Base-by-base conservation (phyloP, 2,888 invertebrate species). In the Cheilosia soror region DNA sequence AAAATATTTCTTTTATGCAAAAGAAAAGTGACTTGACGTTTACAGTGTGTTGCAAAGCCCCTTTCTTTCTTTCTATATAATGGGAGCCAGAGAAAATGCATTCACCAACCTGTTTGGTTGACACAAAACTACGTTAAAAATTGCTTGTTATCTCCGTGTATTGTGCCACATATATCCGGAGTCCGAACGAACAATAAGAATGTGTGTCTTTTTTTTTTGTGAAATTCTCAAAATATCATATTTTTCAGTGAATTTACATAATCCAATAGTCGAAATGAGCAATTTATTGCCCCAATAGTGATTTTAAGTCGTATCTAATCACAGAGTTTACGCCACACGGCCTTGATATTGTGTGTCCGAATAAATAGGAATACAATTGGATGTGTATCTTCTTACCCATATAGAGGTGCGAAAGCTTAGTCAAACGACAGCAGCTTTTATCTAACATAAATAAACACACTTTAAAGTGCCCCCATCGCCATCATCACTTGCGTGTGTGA, bases 51-150 rank as follows among this genome's bases (percentile, higher is more conserved):
- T 27, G 31, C 7, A 53, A 29, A 53, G 33, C n/a, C 31, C 33
- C 31, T 33, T 29, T 53, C 15, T 20, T 20, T 13, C 3, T 15
- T 13, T 42, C 11, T 53, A 42, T 53, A 42, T 5, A 20, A 42
- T 5, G 6, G 9, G 13, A 71, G 31, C 15, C 58, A 62, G 66
- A 60, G 72, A 63, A 76, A 83, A 79, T 69, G 78, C 79, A 87
- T 62, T 76, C 71, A 76, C 51, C 83, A 83, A 83, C 83, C 79
- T 87, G 87, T 87, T 87, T 75, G 33, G 83, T 79, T 87, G 71
- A 71, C 66, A 77, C 62, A 42, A 76, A 77, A 78, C 44, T 72
- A 71, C 53, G 66, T 73, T 15, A 4, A 47, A 82, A 78, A 68
- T 72, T 80, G 20, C 20, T 2, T 20, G 40, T 81, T 75, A 79